Conservation (phyloP, 2,113 vertebrate genomes). For the Panthera uncia region DNA sequence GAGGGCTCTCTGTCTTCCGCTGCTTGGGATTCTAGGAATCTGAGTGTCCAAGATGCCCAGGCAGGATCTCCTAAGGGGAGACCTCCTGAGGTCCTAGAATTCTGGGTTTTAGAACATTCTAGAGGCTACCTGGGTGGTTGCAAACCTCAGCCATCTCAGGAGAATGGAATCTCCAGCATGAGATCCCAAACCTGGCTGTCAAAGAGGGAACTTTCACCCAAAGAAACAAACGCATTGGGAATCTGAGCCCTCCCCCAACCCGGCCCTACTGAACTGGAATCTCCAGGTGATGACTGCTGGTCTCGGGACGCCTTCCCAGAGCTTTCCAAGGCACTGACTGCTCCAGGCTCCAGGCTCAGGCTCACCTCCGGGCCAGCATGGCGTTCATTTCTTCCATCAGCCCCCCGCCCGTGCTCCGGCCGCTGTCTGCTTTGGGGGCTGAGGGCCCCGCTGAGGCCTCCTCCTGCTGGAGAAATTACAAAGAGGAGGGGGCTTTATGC, state of each 20-base stretch:
- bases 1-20: not conserved
- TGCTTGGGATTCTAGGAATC: not conserved
- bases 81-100: not conserved
- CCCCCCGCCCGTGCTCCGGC: slow-evolving; percentile 85
- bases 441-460: slow-evolving; percentile 77
- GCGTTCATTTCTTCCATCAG: slow-evolving; percentile 96
- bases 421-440: slow-evolving; percentile 83
- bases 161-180: not conserved
- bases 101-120: not conserved
- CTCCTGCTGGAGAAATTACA: slow-evolving; percentile 83
- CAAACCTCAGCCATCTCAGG: not conserved
- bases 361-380: slow-evolving; percentile 93
- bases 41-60: not conserved
- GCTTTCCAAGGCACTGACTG: not conserved
- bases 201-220: not conserved
- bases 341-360: not conserved
- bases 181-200: not conserved
- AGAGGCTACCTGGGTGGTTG: not conserved
- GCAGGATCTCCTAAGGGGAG: not conserved
- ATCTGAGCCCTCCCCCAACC: not conserved
- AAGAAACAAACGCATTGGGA: not conserved
- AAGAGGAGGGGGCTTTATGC: not conserved
- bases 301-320: not conserved
- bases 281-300: not conserved
- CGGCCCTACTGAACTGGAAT: not conserved